Base-by-base conservation (phyloP, 2,797 vertebrate genomes). In the Corythornis leucogaster region DNA sequence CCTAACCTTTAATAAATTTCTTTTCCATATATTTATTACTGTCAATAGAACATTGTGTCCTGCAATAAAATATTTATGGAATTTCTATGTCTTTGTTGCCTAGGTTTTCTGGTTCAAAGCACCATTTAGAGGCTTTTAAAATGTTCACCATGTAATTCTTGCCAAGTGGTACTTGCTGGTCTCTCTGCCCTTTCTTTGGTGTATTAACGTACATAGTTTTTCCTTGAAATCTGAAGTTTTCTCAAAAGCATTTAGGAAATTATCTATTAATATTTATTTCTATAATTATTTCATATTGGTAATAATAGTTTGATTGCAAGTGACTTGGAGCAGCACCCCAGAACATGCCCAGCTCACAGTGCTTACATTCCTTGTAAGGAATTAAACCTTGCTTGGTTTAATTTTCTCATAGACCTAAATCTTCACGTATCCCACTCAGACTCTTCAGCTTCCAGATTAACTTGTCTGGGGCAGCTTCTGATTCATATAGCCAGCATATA, bases 1-100 rank as follows among this genome's bases (percentile, higher is more conserved):
- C 85, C 58, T 87, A 82, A 92, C 54, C 57, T 94, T 95, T 92
- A 91, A 43, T 68, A 68, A 85, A 28, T 48, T 80, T 30, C 48
- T 89, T 90, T 90, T 75, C 78, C 58, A 43, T 71, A 42, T 43
- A 78, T 85, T 90, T 92, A 78, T 82, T 85, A 68, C 25, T 78
- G 76, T 42, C 94, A 77, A 26, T 5, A 70, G 78, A 80, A 94
- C 79, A 75, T 5, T 12, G 7, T 68, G 79, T 66, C 58, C 85
- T 40, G 38, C 24, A 69, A 82, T 76, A 42, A 93, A 91, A 86
- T 62, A 88, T 71, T 88, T 86, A 71, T 0, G 0, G 61, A 70
- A 24, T 78, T 71, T 77, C 71, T 66, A 8, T 51, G 68, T 80
- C 87, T 85, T 85, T 92, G 61, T 77, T 80, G 57, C 14, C 4